phyloP scores from a whole-genome alignment of 1,140 invertebrate species.

The Leptinotarsa texana region DNA sequence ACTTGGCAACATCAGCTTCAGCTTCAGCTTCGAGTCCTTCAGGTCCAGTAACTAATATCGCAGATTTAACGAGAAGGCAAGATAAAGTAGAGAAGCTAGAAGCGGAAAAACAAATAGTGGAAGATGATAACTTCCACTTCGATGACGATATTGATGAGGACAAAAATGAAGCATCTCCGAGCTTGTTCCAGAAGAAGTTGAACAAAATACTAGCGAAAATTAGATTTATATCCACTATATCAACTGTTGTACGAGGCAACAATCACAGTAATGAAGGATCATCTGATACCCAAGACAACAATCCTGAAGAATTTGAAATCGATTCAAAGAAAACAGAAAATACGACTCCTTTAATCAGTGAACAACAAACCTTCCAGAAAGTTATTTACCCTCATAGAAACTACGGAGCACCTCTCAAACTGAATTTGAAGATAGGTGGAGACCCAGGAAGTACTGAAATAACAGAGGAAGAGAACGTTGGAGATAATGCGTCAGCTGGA shows the following conservation, averaged over 20 bases:
- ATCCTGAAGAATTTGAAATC: neutral
- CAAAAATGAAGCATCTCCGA: slow-evolving; percentile 36
- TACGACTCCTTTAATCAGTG: neutral
- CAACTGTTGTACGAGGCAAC: neutral
- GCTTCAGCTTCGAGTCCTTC: slow-evolving; percentile 25
- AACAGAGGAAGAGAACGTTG: neutral
- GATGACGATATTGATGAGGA: slow-evolving; percentile 12
- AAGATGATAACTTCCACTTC: slow-evolving; percentile 1
- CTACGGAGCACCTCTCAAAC: slow-evolving; percentile 10
- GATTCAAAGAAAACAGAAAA: neutral
- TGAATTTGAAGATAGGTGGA: slow-evolving; percentile 13
- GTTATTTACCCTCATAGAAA: slow-evolving; percentile 9
- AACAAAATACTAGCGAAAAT: slow-evolving; percentile 25
- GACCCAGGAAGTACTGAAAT: neutral
- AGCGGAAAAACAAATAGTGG: slow-evolving; percentile 28
- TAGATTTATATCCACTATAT: slow-evolving; percentile 10
- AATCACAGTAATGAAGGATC: neutral
- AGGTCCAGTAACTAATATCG: slow-evolving; percentile 15
- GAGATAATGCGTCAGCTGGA: slow-evolving; percentile 1
- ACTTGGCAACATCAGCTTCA: slow-evolving; percentile 31
- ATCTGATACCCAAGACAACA: neutral
- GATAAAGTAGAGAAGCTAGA: slow-evolving; percentile 30
- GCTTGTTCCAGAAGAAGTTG: slow-evolving; percentile 38
- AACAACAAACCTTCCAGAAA: slow-evolving; percentile 6
- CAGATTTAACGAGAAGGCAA: slow-evolving; percentile 33